Conservation (phyloP, 2,113 vertebrate genomes). For the Hippopotamus amphibius region DNA sequence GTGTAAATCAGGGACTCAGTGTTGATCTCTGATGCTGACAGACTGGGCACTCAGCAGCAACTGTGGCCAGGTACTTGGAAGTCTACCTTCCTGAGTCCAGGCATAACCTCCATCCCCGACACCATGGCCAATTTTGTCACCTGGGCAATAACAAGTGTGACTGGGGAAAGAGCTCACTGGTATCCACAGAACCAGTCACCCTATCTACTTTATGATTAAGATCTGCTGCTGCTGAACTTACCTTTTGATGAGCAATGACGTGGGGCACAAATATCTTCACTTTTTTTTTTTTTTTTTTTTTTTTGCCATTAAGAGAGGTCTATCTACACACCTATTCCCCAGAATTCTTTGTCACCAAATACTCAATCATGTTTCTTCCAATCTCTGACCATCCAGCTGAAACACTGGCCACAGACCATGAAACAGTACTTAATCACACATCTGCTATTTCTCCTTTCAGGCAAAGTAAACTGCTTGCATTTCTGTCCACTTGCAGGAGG, state of each 20-base stretch:
- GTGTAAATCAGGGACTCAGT: not conserved
- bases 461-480: not conserved
- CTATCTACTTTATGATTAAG: not conserved
- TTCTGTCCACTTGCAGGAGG: not conserved
- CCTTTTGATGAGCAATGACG: not conserved
- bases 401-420: not conserved
- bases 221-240: not conserved
- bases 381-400: not conserved
- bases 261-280: not conserved
- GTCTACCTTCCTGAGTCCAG: not conserved
- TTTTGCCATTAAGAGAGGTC: not conserved
- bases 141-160: not conserved
- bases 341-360: not conserved
- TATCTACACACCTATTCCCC: not conserved
- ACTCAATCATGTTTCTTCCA: not conserved
- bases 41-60: not conserved
- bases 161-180: not conserved
- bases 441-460: not conserved
- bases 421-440: not conserved
- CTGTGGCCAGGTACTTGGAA: not conserved
- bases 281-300: too few species aligned
- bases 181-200: not conserved
- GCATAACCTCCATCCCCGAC: not conserved
- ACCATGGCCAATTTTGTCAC: not conserved
- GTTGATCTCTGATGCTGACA: not conserved